Conservation (phyloP, 2,113 vertebrate species). For the Microtus ochrogaster region DNA sequence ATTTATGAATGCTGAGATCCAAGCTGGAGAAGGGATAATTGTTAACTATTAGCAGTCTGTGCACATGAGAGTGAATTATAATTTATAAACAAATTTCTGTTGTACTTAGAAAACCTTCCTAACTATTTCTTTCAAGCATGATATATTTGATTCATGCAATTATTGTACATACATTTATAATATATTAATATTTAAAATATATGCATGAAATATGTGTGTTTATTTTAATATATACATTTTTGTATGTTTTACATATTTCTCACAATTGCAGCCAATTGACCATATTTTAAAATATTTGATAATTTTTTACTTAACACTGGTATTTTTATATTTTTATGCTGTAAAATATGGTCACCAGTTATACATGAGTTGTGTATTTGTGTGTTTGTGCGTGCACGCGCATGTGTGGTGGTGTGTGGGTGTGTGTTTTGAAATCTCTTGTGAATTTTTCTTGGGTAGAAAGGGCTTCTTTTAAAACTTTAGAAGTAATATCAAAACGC, state of each 20-base stretch:
- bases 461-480: background rate
- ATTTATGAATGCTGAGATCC: conserved; percentile 8
- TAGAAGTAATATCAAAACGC: conserved; percentile 43
- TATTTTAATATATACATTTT: background rate
- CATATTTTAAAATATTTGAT: background rate
- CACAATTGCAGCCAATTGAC: background rate
- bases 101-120: background rate
- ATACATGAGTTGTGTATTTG: no score
- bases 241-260: background rate
- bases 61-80: background rate
- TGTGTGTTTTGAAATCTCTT: background rate
- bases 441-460: background rate
- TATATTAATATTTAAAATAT: no score
- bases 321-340: conserved; percentile 23
- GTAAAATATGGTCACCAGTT: background rate
- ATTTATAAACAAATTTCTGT: background rate
- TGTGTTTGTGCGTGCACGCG: background rate
- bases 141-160: background rate
- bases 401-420: no score
- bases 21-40: background rate
- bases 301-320: background rate
- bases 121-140: background rate
- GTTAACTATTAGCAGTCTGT: background rate
- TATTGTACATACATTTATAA: background rate
- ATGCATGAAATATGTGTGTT: background rate